These are phyloP conservation scores for Phataginus tetradactyla DNA, from an alignment of 2,797 vertebrate genomes.

Conservation along the genomic window DNA sequence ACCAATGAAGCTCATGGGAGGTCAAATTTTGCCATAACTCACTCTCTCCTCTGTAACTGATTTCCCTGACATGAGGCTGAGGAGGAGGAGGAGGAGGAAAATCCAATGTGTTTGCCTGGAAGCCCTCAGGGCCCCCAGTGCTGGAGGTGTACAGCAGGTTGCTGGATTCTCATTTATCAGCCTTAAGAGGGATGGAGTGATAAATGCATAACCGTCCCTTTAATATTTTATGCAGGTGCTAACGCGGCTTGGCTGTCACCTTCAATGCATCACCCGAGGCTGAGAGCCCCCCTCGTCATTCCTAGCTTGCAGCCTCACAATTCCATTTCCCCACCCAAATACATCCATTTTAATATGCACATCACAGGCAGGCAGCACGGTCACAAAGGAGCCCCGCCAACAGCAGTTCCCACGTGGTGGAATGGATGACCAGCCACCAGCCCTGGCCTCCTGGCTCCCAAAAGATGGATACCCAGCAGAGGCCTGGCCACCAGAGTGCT, in stretches of 20 bases:
- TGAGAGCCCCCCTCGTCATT: slow-evolving; percentile 87
- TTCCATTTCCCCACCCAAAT: slow-evolving; percentile 86
- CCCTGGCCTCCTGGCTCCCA: slow-evolving; percentile 40
- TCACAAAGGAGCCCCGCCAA: slow-evolving; percentile 76
- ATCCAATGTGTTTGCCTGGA: slow-evolving; percentile 89
- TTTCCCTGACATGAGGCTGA: slow-evolving; percentile 83
- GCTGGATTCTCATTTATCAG: slow-evolving; percentile 91
- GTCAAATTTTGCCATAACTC: slow-evolving; percentile 90
- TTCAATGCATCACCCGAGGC: slow-evolving; percentile 89
- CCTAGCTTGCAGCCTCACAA: slow-evolving; percentile 87
- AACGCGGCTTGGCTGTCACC: slow-evolving; percentile 89
- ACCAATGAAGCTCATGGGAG: slow-evolving; percentile 88
- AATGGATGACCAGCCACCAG: slow-evolving; percentile 52
- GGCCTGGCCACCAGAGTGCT: neutral
- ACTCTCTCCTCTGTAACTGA: slow-evolving; percentile 87
- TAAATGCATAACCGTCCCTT: slow-evolving; percentile 91
- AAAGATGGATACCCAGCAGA: slow-evolving; percentile 46
- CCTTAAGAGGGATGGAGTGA: slow-evolving; percentile 91
- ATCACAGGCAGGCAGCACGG: slow-evolving; percentile 81
- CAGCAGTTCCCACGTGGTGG: slow-evolving; percentile 53
- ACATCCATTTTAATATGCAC: slow-evolving; percentile 81
- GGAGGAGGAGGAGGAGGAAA: slow-evolving; percentile 82
- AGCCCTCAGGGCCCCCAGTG: slow-evolving; percentile 87
- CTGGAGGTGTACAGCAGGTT: slow-evolving; percentile 88
- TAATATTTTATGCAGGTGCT: slow-evolving; percentile 91